Base-by-base conservation (phyloP, 2,113 vertebrate species). In the Ellobius talpinus region DNA sequence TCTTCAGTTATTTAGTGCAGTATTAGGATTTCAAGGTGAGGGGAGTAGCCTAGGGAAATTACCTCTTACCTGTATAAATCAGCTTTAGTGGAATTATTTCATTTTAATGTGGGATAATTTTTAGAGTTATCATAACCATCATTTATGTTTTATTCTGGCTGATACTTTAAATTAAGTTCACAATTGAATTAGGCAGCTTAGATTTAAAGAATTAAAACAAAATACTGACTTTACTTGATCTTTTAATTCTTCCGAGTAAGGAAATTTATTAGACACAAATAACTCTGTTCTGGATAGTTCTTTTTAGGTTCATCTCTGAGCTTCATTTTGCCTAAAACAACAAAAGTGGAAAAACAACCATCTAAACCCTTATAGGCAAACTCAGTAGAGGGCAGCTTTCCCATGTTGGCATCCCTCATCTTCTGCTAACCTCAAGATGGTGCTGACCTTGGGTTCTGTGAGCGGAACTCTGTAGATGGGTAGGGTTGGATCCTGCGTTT, bases 1-100 rank as follows among this genome's bases (percentile, higher is more conserved):
- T 91, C 89, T 45, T 78, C 73, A 81, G 31, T 68, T 90, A 90
- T 68, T 87, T 84, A 86, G 79, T 76, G 87, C 82, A 93, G 77
- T 68, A 19, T 87, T 84, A 55, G 23, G 8, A 90, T 97, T 87
- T 95, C 68, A 95, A 42, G 6, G 33, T 73, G 5, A 5, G 10
- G 33, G 33, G 21, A 55, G 50, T 58, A 36, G n/a, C 50, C 50
- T 8, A 61, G 36, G 6, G 55, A 82, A 82, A 82, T 61, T 61
- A 39, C 36, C 50, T 68, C 81, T 79, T 42, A 87, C 36, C 31
- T 92, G 58, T 17, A 39, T 68, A 58, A 93, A 23, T 96, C 52
- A 86, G 50, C 31, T 63, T 87, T 92, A 91, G 58, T 21, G 5
- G 2, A 88, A 65, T 91, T 50, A 45, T 23, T 73, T 91, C 42